phyloP scores from a whole-genome alignment of 2,888 invertebrate species.

The Eledona agricola region DNA sequence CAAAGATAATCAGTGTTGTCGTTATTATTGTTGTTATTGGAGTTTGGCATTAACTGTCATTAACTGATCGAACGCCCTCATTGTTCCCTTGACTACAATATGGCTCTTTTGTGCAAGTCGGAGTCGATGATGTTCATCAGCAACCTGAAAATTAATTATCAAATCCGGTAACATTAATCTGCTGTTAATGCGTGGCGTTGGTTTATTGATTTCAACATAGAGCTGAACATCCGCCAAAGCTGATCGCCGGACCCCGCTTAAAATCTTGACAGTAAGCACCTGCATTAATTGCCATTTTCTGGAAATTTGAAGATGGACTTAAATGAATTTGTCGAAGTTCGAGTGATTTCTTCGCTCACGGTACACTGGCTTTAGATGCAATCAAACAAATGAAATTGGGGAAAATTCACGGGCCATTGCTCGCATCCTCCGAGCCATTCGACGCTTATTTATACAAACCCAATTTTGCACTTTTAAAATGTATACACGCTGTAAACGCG shows the following conservation, averaged over 20 bases:
- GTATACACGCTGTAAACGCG: constrained; percentile 1
- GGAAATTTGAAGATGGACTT: constrained; percentile 17
- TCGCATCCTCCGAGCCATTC: constrained; percentile 19
- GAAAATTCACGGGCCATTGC: constrained; percentile 34
- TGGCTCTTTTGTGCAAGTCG: constrained; percentile 2
- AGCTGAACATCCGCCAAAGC: neutral
- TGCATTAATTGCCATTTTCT: constrained; percentile 27
- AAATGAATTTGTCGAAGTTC: constrained; percentile 13
- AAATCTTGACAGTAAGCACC: neutral
- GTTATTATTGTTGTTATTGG: no score
- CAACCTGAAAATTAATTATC: constrained; percentile 24
- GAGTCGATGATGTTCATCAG: constrained; percentile 20
- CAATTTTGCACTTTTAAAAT: constrained; percentile 7
- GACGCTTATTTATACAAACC: constrained; percentile 21
- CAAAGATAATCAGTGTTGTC: no score
- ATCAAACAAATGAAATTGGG: constrained; percentile 38
- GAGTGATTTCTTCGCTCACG: constrained; percentile 15
- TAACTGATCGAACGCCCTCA: constrained; percentile 10
- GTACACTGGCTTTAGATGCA: constrained; percentile 28
- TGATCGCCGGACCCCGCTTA: constrained; percentile 7
- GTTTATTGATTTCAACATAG: constrained; percentile 12
- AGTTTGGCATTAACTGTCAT: no score
- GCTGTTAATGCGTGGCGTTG: constrained; percentile 20
- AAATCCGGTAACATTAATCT: constrained; percentile 27
- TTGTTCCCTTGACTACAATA: constrained; percentile 9